Conservation (phyloP, 2,888 invertebrate species). For the Barypeithes pellucidus region DNA sequence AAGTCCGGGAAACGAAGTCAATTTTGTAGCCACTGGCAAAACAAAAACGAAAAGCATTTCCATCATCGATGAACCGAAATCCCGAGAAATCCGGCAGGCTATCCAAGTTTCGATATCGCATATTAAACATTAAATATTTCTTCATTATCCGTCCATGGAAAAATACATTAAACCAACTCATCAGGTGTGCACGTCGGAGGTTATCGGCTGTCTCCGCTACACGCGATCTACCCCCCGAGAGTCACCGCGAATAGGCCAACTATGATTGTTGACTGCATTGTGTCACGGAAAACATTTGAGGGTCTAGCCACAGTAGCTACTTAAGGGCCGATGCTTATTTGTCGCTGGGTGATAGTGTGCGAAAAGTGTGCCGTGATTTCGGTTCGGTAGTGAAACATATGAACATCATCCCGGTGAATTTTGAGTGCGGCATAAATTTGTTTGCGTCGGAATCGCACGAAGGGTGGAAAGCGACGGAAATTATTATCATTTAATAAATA, state of each 20-base stretch:
- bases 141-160: constrained; percentile 19
- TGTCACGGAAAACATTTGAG: constrained; percentile 46
- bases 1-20: too few relatives aligned
- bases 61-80: constrained; percentile 16
- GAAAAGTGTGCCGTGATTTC: constrained; percentile 41
- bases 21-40: constrained; percentile 10
- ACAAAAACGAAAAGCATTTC: not conserved
- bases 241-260: constrained; percentile 38
- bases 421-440: not conserved
- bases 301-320: constrained; percentile 33
- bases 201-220: constrained; percentile 41
- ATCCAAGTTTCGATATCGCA: constrained; percentile 27
- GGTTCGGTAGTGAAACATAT: not conserved
- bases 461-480: constrained; percentile 2
- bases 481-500: constrained; percentile 31
- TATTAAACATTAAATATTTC: constrained; percentile 34
- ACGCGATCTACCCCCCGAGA: constrained; percentile 41
- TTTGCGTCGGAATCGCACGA: not conserved
- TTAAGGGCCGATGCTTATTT: constrained; percentile 44
- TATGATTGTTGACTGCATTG: constrained; percentile 49
- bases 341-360: constrained; percentile 34
- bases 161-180: constrained; percentile 29
- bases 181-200: constrained; percentile 40
- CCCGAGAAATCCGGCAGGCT: constrained; percentile 2
- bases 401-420: constrained; percentile 20